Percentiles rank a stretch among this genome's conserved stretches.
phyloP scores from a whole-genome alignment of 1,140 invertebrate species.

The Panulirus ornatus region DNA sequence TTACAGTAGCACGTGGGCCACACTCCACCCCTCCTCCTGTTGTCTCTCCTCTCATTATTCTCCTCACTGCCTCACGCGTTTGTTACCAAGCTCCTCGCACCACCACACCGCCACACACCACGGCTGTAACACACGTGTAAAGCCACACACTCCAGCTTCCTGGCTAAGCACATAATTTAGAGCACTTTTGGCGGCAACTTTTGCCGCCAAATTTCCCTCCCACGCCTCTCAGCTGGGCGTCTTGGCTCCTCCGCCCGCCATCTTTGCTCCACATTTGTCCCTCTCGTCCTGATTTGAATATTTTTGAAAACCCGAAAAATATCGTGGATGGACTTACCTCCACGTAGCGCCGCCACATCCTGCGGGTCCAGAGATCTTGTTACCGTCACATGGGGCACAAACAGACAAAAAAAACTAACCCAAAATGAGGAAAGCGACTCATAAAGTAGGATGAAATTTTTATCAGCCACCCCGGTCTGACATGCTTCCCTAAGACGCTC shows the following conservation, averaged over 20 bases:
- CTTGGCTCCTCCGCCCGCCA: conserved; percentile 67
- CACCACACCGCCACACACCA: background rate
- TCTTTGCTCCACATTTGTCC: conserved; percentile 73
- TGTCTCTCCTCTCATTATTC: background rate
- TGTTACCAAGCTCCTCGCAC: background rate
- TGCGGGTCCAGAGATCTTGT: conserved; percentile 38
- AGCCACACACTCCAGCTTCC: background rate
- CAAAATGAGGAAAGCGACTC: conserved; percentile 63
- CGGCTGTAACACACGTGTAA: background rate
- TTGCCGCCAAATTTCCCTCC: conserved; percentile 54
- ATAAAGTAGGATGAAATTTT: conserved; percentile 72
- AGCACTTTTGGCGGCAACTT: conserved; percentile 23
- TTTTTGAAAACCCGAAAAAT: conserved; percentile 70
- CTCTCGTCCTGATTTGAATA: conserved; percentile 72
- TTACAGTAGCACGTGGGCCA: conserved; percentile 64
- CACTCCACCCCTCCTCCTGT: background rate
- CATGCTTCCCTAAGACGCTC: conserved; percentile 73
- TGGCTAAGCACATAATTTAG: background rate
- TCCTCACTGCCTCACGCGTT: background rate
- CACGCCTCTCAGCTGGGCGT: conserved; percentile 69
- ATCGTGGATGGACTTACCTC: conserved; percentile 57
- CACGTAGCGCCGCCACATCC: conserved; percentile 35
- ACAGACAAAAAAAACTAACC: conserved; percentile 51
- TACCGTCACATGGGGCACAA: conserved; percentile 53
- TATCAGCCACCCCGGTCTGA: conserved; percentile 72